Evolutionary conservation across 2,888 invertebrate genomes (phyloP).

Genomic region (Chaetoderma sp.): DNA sequence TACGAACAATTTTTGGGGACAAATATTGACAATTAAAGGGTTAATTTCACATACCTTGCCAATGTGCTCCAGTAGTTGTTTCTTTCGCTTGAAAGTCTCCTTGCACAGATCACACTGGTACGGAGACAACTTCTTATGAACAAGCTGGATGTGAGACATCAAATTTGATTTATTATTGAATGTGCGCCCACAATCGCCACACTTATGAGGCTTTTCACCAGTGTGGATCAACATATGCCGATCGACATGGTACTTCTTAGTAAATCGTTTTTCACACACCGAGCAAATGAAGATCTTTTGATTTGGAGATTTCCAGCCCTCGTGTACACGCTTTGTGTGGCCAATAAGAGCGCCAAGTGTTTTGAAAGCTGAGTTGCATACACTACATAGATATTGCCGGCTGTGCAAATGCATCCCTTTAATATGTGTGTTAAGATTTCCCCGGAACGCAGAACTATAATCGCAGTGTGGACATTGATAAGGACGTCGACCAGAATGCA

Average conservation of each 20-base stretch:
- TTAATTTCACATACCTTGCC: slow-evolving; percentile 60
- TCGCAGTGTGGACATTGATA: slow-evolving; percentile 66
- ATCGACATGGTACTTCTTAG: slow-evolving; percentile 65
- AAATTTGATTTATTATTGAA: slow-evolving; percentile 65
- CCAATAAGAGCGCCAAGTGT: slow-evolving; percentile 64
- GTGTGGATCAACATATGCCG: slow-evolving; percentile 64
- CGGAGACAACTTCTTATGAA: slow-evolving; percentile 60
- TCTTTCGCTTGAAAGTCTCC: slow-evolving; percentile 62
- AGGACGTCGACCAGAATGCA: slow-evolving; percentile 63
- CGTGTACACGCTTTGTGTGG: slow-evolving; percentile 63
- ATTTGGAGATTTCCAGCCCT: slow-evolving; percentile 65
- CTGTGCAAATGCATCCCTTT: slow-evolving; percentile 64
- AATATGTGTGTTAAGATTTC: slow-evolving; percentile 64
- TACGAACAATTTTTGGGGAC: too few relatives aligned
- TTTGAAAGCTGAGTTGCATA: slow-evolving; percentile 64
- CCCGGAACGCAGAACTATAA: slow-evolving; percentile 62
- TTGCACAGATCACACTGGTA: slow-evolving; percentile 65
- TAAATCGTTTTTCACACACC: slow-evolving; percentile 64
- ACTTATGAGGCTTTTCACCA: slow-evolving; percentile 62
- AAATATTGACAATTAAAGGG: too few relatives aligned
- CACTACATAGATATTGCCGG: slow-evolving; percentile 60
- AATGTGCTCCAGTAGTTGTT: slow-evolving; percentile 58
- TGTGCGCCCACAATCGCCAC: slow-evolving; percentile 61
- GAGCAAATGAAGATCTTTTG: slow-evolving; percentile 65
- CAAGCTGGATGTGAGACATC: slow-evolving; percentile 63